Base-by-base conservation (phyloP, 2,888 invertebrate genomes). In the Sthenelais limicola region DNA sequence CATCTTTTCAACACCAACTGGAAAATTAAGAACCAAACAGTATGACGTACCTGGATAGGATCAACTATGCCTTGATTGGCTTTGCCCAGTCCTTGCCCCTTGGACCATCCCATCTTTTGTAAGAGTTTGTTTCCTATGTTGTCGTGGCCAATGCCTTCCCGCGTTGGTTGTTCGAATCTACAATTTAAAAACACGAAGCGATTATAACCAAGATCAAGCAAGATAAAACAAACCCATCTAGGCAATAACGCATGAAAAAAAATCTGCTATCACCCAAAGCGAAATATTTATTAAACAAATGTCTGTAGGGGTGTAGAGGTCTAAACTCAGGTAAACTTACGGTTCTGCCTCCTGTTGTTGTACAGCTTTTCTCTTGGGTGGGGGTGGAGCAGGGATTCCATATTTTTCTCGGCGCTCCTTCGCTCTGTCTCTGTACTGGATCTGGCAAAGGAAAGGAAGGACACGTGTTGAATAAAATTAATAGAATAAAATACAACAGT, bases 21-120 rank as follows among this genome's bases (percentile, higher is more conserved):
- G n/a, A n/a, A n/a, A n/a, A n/a, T n/a, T n/a, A n/a, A n/a, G n/a
- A n/a, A n/a, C n/a, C n/a, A 68, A 30, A 21, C 9, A 3, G 32
- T 24, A 38, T 38, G 18, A 1, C 75, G 68, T 75, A 94, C 94
- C 90, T 96, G 94, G 77, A 98, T 95, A 62, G 97, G 97, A 70
- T 94, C 94, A 30, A 95, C 94, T 81, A 85, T 83, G 35, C 88
- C 98, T 88, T 98, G 98, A 85, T 96, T 96, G 70, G 92, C 91
- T 86, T 94, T 94, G 0, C 99, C 98, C 28, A 99, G 89, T 0
- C 99, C 99, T 89, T 95, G 93, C 0, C 99, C 99, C 86, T 96
- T 96, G 5, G 94, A 94, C 99, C 99, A 99, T 3, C 99, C 99
- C 99, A 99, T 99, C 89, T 96, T 97, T 88, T 98, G 97, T 77